Evolutionary conservation across 2,113 vertebrate species (phyloP).

Genomic region (Clarias gariepinus): DNA sequence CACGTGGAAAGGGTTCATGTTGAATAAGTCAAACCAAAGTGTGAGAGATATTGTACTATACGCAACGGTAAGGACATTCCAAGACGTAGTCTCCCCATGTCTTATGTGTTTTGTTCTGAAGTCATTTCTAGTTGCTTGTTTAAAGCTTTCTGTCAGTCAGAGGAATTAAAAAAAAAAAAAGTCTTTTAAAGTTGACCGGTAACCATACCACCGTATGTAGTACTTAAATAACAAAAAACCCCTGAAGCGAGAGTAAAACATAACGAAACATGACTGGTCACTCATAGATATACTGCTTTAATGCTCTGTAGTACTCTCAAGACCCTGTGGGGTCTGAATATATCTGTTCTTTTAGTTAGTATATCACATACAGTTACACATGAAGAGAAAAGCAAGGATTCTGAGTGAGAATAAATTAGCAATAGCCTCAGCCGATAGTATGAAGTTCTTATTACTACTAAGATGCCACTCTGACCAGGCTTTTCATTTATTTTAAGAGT

Average conservation of each 20-base stretch:
- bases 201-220: constrained; percentile 26
- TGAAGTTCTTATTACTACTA: too few species aligned
- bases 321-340: background rate
- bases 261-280: background rate
- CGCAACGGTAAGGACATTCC: background rate
- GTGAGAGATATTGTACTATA: background rate
- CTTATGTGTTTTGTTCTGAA: background rate
- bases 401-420: background rate
- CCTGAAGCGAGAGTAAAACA: background rate
- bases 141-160: background rate
- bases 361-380: background rate
- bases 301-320: background rate
- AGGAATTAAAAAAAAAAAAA: background rate
- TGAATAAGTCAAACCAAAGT: background rate
- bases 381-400: background rate
- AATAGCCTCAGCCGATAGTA: background rate
- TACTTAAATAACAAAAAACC: background rate
- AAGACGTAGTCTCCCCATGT: background rate
- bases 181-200: background rate
- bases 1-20: background rate
- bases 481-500: constrained; percentile 18
- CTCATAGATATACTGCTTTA: background rate
- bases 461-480: constrained; percentile 3
- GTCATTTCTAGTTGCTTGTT: background rate
- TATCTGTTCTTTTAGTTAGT: background rate